A percentile compares a stretch with the other conserved stretches of the same genome.
Evolutionary conservation across 2,888 invertebrate genomes (phyloP).

Genomic region (Listrodromus nycthemerus): DNA sequence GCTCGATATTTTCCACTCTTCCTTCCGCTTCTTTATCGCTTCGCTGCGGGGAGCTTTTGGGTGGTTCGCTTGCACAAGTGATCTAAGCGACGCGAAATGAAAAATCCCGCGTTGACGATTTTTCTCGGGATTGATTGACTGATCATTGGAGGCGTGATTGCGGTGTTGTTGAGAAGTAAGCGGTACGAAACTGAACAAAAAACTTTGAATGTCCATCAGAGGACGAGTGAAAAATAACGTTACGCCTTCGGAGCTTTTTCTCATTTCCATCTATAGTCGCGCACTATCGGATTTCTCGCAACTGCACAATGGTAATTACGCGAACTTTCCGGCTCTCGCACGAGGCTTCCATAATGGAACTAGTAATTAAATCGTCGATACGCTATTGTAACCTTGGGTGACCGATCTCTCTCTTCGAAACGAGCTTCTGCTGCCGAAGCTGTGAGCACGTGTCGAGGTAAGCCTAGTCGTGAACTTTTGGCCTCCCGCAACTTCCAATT

Average conservation of each 20-base stretch:
- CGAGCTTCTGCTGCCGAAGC: constrained; percentile 26
- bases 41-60: background rate
- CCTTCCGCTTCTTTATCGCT: background rate
- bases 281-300: constrained; percentile 54
- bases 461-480: constrained; percentile 25
- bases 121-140: background rate
- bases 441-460: constrained; percentile 22
- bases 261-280: constrained; percentile 31
- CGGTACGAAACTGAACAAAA: background rate
- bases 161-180: background rate
- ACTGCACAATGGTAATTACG: constrained; percentile 64
- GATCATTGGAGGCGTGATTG: background rate
- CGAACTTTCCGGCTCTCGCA: constrained; percentile 28
- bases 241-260: constrained; percentile 26
- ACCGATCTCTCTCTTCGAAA: constrained; percentile 29
- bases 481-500: constrained; percentile 46
- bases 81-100: background rate
- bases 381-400: constrained; percentile 20
- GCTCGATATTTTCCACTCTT: background rate
- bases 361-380: constrained; percentile 67
- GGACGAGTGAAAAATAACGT: constrained; percentile 35
- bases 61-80: background rate
- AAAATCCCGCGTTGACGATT: background rate
- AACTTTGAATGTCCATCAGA: background rate
- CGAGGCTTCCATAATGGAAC: constrained; percentile 29